These are phyloP conservation scores for Echiichthys vipera DNA, from an alignment of 2,797 vertebrate genomes.

Conservation along the genomic window DNA sequence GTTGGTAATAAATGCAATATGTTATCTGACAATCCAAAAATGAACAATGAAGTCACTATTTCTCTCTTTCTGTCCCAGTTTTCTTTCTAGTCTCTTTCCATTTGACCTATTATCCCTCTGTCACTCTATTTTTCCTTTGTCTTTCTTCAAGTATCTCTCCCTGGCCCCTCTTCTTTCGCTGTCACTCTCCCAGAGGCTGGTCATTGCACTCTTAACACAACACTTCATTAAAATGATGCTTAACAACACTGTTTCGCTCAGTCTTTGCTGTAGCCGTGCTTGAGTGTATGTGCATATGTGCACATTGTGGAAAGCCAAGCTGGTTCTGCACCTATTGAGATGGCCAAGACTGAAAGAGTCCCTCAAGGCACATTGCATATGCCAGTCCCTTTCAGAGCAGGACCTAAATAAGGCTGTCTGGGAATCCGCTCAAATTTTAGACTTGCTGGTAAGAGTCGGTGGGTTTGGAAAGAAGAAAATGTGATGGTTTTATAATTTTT, in stretches of 20 bases:
- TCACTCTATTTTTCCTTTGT: conserved; percentile 7
- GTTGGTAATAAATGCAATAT: background rate
- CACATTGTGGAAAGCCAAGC: conserved; percentile 34
- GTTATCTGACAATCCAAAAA: background rate
- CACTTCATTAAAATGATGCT: conserved; percentile 31
- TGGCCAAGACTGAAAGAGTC: conserved; percentile 52
- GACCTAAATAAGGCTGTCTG: conserved; percentile 44
- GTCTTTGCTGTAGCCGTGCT: conserved; percentile 5
- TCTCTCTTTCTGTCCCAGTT: background rate
- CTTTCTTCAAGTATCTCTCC: background rate
- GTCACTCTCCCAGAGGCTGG: conserved; percentile 29
- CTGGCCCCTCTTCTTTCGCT: background rate
- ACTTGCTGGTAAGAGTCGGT: conserved; percentile 30
- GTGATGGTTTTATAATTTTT: conserved; percentile 40
- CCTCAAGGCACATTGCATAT: conserved; percentile 51
- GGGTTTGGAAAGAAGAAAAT: conserved; percentile 47
- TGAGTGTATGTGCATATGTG: conserved; percentile 15
- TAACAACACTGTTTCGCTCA: conserved; percentile 30
- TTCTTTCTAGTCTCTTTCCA: background rate
- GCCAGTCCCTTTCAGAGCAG: conserved; percentile 63
- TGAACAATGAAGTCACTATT: background rate
- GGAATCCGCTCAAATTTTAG: conserved; percentile 67
- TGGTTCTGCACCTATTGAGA: conserved; percentile 45
- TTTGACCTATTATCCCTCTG: conserved; percentile 14
- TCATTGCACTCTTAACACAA: conserved; percentile 22